Evolutionary conservation across 2,888 invertebrate genomes (phyloP).

Genomic region (Flexamia atlantica): DNA sequence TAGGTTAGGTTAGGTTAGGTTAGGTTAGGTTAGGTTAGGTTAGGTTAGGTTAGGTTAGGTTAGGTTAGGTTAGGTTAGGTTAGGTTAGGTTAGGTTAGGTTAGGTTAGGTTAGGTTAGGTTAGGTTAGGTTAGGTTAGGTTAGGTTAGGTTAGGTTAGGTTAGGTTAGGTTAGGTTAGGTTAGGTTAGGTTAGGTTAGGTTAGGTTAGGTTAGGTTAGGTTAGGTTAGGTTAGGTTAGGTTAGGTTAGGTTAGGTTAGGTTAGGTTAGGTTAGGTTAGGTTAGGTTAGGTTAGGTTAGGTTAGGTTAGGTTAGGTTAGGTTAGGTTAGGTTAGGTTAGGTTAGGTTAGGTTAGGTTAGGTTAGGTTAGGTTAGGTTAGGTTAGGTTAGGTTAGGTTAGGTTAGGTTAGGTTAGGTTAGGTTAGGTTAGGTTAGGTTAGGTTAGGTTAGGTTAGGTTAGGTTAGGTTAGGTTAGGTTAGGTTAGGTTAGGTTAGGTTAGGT

Average conservation of each 20-base stretch:
- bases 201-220: constrained; percentile 61
- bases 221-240: constrained; percentile 62
- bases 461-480: constrained; percentile 66
- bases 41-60: constrained; percentile 67
- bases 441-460: constrained; percentile 65
- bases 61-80: constrained; percentile 70
- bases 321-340: constrained; percentile 63
- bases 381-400: constrained; percentile 62
- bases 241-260: constrained; percentile 62
- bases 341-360: constrained; percentile 65
- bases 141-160: constrained; percentile 61
- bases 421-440: constrained; percentile 63
- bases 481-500: constrained; percentile 65
- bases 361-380: constrained; percentile 67
- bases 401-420: constrained; percentile 53
- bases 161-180: constrained; percentile 64
- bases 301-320: constrained; percentile 53
- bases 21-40: constrained; percentile 44
- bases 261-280: constrained; percentile 60
- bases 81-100: constrained; percentile 70
- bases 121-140: constrained; percentile 70
- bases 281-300: constrained; percentile 62
- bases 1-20: constrained; percentile 60
- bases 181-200: constrained; percentile 64
- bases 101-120: constrained; percentile 70